phyloP scores from a whole-genome alignment of 2,797 vertebrate genomes.

The Neopelma chrysocephalum region DNA sequence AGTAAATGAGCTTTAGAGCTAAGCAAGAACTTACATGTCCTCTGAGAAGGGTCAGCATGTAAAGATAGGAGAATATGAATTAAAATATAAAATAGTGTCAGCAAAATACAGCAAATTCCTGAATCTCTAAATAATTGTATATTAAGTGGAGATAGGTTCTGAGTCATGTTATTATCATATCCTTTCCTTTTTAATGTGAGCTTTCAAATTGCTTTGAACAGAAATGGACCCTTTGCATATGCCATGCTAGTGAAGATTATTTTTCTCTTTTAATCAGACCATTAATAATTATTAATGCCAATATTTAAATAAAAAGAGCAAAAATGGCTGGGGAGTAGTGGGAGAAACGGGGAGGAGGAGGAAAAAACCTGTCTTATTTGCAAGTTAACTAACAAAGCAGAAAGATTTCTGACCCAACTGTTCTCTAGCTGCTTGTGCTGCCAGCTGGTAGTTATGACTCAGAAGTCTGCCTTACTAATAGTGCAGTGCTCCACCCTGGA shows the following conservation, averaged over 20 bases:
- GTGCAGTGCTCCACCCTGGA: constrained; percentile 26
- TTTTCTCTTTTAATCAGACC: neutral
- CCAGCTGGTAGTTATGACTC: constrained; percentile 33
- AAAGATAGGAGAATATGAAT: neutral
- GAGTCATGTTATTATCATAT: neutral
- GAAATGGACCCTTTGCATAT: neutral
- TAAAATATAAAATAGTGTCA: neutral
- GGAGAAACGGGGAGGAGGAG: neutral
- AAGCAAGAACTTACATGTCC: neutral
- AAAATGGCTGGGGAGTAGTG: neutral
- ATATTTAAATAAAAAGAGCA: neutral
- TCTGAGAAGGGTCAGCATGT: neutral
- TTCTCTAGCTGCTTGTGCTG: neutral
- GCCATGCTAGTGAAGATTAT: neutral
- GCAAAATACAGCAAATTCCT: neutral
- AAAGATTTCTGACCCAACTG: neutral
- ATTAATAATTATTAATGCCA: neutral
- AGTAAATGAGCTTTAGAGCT: neutral
- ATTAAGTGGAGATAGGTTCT: neutral
- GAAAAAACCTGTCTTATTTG: neutral
- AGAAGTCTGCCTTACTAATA: neutral
- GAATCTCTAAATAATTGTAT: neutral
- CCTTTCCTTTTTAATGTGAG: neutral
- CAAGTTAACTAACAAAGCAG: neutral
- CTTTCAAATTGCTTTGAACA: neutral